Evolutionary conservation across 2,888 invertebrate genomes (phyloP).

Genomic region (Chelonus formosanus): DNA sequence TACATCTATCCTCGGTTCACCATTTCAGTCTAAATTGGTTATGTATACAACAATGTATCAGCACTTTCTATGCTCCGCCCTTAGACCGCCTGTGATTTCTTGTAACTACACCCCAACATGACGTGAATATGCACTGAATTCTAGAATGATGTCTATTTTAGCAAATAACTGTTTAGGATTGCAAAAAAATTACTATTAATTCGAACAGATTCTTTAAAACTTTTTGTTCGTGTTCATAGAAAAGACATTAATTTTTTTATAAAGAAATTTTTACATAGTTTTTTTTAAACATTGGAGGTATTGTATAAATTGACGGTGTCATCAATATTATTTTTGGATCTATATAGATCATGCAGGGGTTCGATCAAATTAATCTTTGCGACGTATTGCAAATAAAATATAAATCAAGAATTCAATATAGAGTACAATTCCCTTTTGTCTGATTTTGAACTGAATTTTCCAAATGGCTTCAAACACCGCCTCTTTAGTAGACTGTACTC

Average conservation of each 20-base stretch:
- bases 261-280: too few species aligned
- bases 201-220: too few species aligned
- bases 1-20: too few species aligned
- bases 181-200: background rate
- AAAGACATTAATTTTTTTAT: too few species aligned
- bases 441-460: constrained; percentile 37
- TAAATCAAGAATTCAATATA: constrained; percentile 61
- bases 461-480: constrained; percentile 45
- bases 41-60: constrained; percentile 49
- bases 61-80: constrained; percentile 63
- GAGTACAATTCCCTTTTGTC: constrained; percentile 47
- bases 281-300: too few species aligned
- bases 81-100: constrained; percentile 45
- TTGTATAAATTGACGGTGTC: too few species aligned
- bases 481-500: constrained; percentile 45
- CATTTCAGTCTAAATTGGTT: background rate
- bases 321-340: too few species aligned
- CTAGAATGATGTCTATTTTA: too few species aligned
- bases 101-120: background rate
- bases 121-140: background rate
- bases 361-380: constrained; percentile 10
- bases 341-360: background rate
- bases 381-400: constrained; percentile 58
- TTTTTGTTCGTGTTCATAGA: too few species aligned
- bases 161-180: too few species aligned